phyloP scores from a whole-genome alignment of 2,797 vertebrate species.

The Muraenolepis orangiensis region DNA sequence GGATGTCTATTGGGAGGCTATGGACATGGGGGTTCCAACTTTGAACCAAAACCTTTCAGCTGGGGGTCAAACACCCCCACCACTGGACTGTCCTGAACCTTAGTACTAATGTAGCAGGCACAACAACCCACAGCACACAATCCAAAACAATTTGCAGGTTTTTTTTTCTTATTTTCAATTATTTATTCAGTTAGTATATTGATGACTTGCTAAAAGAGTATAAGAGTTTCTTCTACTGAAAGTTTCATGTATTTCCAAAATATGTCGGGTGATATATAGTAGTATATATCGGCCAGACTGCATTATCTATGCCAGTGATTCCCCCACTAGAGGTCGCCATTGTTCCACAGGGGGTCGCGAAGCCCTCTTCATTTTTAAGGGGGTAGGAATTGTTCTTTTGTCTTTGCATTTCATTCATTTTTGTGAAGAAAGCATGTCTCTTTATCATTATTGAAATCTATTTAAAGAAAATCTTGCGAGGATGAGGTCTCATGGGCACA shows the following conservation, averaged over 20 bases:
- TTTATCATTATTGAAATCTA: no score
- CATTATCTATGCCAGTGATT: background rate
- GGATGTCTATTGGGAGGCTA: background rate
- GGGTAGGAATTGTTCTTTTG: no score
- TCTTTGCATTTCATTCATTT: no score
- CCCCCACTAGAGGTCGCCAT: no score
- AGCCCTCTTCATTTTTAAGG: no score
- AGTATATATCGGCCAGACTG: slow-evolving; percentile 16
- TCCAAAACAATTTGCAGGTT: background rate
- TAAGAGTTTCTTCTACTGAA: background rate
- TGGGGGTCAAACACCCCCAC: background rate
- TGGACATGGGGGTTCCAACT: background rate
- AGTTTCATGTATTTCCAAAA: slow-evolving; percentile 35
- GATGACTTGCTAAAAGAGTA: background rate
- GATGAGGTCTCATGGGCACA: no score
- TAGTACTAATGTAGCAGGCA: background rate
- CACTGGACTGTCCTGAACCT: background rate
- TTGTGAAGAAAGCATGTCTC: no score
- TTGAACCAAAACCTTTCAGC: background rate
- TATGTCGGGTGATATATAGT: slow-evolving; percentile 51
- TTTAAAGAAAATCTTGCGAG: no score
- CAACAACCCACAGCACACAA: background rate
- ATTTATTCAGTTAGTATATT: background rate
- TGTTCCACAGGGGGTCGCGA: no score
- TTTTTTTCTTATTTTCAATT: background rate